phyloP scores from a whole-genome alignment of 2,113 vertebrate genomes.

The Oplegnathus fasciatus region DNA sequence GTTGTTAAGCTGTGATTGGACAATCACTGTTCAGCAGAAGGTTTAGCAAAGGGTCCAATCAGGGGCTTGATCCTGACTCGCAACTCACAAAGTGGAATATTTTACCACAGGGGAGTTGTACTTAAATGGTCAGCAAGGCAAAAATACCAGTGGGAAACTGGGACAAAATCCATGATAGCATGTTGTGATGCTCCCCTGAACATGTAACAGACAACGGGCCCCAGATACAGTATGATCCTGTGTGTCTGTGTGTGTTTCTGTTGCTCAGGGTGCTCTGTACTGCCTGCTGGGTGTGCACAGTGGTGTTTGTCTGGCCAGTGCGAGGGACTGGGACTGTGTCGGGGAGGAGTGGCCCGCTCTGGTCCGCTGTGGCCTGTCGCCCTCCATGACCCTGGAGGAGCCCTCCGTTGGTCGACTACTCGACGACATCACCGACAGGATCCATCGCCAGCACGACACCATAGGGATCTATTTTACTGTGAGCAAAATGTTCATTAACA shows the following conservation, averaged over 20 bases:
- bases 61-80: not conserved
- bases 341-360: constrained; percentile 94
- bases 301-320: constrained; percentile 89
- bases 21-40: not conserved
- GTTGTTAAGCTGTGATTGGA: not conserved
- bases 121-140: too few species aligned
- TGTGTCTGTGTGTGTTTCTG: constrained; percentile 8
- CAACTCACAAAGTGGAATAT: not conserved
- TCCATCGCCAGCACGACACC: constrained; percentile 95
- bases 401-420: constrained; percentile 94
- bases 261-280: constrained; percentile 93
- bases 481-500: constrained; percentile 68
- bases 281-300: constrained; percentile 93
- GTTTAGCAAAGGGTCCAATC: not conserved
- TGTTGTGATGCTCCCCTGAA: not conserved
- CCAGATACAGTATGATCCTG: not conserved
- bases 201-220: not conserved
- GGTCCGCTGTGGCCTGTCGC: constrained; percentile 93
- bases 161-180: too few species aligned
- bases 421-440: constrained; percentile 94
- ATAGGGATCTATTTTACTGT: constrained; percentile 94
- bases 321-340: constrained; percentile 95
- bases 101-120: not conserved
- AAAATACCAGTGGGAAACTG: too few species aligned
- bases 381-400: constrained; percentile 94